These are phyloP conservation scores for Scaptomyza caliginosa DNA, from an alignment of 2,888 invertebrate species.

Conservation along the genomic window DNA sequence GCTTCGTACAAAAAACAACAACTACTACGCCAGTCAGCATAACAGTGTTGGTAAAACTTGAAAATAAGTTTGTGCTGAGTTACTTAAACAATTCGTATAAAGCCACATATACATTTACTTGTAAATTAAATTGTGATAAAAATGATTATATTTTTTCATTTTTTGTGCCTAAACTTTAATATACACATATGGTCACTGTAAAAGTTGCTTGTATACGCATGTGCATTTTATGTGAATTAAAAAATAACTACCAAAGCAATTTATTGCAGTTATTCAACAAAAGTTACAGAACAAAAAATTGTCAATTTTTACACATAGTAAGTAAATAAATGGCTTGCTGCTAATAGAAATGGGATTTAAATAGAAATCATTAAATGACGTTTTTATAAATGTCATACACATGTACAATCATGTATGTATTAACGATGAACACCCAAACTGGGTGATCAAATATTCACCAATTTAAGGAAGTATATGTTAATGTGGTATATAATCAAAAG, in stretches of 20 bases:
- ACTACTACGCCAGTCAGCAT: constrained; percentile 56
- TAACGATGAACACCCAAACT: too few species aligned
- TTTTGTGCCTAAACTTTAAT: neutral
- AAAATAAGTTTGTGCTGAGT: constrained; percentile 11
- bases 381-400: too few species aligned
- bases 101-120: constrained; percentile 4
- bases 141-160: constrained; percentile 1
- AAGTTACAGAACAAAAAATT: too few species aligned
- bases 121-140: constrained; percentile 13
- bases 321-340: too few species aligned
- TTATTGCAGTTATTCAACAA: too few species aligned
- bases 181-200: constrained; percentile 5
- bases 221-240: constrained; percentile 27
- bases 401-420: too few species aligned
- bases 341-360: too few species aligned
- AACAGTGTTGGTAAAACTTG: constrained; percentile 49
- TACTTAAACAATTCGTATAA: too few species aligned
- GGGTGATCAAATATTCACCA: constrained; percentile 7
- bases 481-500: constrained; percentile 16
- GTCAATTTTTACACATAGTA: too few species aligned
- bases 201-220: too few species aligned
- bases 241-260: constrained; percentile 28
- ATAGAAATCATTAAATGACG: too few species aligned
- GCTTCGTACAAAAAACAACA: constrained; percentile 55
- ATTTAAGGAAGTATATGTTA: constrained; percentile 28